phyloP scores from a whole-genome alignment of 35 echinoderm and acorn worm genomes.

The Antedon bifida region DNA sequence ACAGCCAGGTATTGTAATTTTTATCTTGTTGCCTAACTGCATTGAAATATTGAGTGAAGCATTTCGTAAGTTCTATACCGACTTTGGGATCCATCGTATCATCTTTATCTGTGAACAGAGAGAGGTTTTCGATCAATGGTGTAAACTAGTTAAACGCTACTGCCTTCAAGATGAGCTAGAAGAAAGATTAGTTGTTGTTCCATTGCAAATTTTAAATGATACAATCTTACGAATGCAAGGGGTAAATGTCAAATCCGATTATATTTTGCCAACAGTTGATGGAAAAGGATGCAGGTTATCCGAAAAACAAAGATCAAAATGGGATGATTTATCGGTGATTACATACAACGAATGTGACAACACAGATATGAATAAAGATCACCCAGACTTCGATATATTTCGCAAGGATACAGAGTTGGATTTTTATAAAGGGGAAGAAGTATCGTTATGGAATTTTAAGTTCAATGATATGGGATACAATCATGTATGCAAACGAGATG shows the following conservation, averaged over 20 bases:
- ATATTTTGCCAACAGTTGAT: not conserved
- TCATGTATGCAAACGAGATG: slow-evolving; percentile 10
- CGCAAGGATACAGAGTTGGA: slow-evolving; percentile 15
- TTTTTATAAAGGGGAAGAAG: slow-evolving; percentile 37
- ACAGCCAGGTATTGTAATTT: slow-evolving; percentile 17
- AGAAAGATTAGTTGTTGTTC: slow-evolving; percentile 20
- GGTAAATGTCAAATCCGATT: not conserved
- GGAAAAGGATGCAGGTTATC: not conserved
- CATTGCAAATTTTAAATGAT: slow-evolving; percentile 18
- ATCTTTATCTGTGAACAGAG: too few species aligned
- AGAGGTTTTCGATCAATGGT: too few species aligned
- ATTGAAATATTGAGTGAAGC: slow-evolving; percentile 34
- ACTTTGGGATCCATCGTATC: slow-evolving; percentile 22
- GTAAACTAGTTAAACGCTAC: slow-evolving; percentile 8
- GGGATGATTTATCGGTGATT: slow-evolving; percentile 44
- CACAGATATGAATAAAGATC: slow-evolving; percentile 37
- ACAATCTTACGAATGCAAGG: slow-evolving; percentile 25
- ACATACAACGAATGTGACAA: slow-evolving; percentile 57
- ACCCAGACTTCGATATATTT: slow-evolving; percentile 29
- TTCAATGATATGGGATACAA: slow-evolving; percentile 9
- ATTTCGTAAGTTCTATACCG: slow-evolving; percentile 43
- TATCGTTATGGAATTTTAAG: slow-evolving; percentile 53
- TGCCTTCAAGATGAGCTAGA: slow-evolving; percentile 9
- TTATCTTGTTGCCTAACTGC: slow-evolving; percentile 24
- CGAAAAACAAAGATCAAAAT: slow-evolving; percentile 20